These are phyloP conservation scores for Clarias laeviceps DNA, from an alignment of 2,797 vertebrate species.

Conservation along the genomic window DNA sequence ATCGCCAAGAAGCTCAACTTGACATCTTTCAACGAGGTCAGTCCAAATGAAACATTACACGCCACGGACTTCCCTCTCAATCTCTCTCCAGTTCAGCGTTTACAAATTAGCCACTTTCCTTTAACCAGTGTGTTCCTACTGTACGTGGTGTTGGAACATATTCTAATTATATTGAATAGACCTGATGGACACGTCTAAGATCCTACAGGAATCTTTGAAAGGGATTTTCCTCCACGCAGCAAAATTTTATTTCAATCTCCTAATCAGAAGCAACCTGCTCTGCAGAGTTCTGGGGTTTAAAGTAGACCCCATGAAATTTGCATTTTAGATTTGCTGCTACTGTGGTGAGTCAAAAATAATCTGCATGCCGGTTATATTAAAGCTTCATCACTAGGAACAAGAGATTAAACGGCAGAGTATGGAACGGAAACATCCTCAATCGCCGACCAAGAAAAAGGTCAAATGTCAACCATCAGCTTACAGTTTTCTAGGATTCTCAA, in stretches of 20 bases:
- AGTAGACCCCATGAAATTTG: neutral
- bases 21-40: slow-evolving; percentile 98
- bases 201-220: neutral
- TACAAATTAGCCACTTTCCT: neutral
- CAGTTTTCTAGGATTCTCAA: too few relatives aligned
- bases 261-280: neutral
- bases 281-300: neutral
- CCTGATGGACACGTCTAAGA: neutral
- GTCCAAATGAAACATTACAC: slow-evolving; percentile 12
- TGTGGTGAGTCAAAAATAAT: neutral
- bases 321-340: slow-evolving; percentile 12
- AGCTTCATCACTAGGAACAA: too few relatives aligned
- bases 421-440: too few relatives aligned
- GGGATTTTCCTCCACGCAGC: too few relatives aligned
- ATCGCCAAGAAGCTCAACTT: slow-evolving; percentile 99
- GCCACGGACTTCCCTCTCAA: neutral
- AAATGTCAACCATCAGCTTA: too few relatives aligned
- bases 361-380: too few relatives aligned
- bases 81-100: neutral
- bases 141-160: neutral
- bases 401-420: too few relatives aligned
- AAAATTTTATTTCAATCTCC: neutral
- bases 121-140: neutral
- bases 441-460: too few relatives aligned
- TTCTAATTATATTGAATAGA: neutral